Base-by-base conservation (phyloP, 1,140 invertebrate genomes). In the Streblospio benedicti region DNA sequence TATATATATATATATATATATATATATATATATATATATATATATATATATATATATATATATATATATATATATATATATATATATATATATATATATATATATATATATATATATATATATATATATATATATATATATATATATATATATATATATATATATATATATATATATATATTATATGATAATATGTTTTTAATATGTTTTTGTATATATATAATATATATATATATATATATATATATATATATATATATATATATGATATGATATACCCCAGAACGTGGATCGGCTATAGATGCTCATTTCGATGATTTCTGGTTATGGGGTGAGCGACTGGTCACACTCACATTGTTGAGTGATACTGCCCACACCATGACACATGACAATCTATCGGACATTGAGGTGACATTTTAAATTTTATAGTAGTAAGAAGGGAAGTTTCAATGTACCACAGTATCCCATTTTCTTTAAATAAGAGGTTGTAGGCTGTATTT, bases 301-400 rank as follows among this genome's bases (percentile, higher is more conserved):
- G 95, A 98, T 79, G 90, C 93, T 0, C 96, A 99, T 74, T 89
- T 97, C 66, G 96, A 99, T 79, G 94, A 99, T 71, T 93, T 90
- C 73, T 99, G 96, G 96, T 85, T 99, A 41, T 99, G 96, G 96
- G 96, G 96, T 27, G 93, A 98, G 77, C 83, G 95, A 62, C 88
- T 99, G 27, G 86, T 98, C 2, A 97, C 92, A 1, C 83, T 97
- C 0, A 97, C 95, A 75, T 82, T 95, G 59, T 71, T 89, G 16
- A 85, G 87, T 5, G 85, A 92, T 74, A 87, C 91, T 0, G 81
- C 87, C 18, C 81, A 97, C n/a, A 93, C 89, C 12, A 84, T 97
- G 79, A 89, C 83, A 0, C 79, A 75, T 64, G 83, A 74, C 47
- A 59, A 67, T 0, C 20, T 56, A 1, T 62, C 66, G 2, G 64